These are phyloP conservation scores for Chironomus striatipennis DNA, from an alignment of 1,140 invertebrate species.

Conservation along the genomic window DNA sequence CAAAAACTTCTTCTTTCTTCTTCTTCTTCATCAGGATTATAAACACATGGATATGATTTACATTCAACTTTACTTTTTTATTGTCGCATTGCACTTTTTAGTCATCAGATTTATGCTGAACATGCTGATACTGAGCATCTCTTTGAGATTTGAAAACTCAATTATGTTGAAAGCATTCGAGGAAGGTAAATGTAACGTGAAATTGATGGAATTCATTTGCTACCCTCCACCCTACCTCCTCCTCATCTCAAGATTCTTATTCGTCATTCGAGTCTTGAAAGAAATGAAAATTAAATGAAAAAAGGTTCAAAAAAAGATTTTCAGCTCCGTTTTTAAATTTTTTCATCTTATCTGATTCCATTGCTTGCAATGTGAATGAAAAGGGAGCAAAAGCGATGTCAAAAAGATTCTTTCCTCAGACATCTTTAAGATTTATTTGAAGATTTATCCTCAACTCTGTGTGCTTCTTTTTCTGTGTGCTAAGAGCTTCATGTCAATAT, in stretches of 20 bases:
- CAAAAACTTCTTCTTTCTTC: too few species aligned
- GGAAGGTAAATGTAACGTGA: too few species aligned
- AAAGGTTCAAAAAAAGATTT: neutral
- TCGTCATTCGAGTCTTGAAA: too few species aligned
- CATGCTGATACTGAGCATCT: too few species aligned
- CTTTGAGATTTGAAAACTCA: too few species aligned
- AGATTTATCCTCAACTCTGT: neutral
- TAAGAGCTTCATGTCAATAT: too few species aligned
- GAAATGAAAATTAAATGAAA: neutral
- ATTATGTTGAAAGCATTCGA: too few species aligned
- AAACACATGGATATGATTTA: neutral
- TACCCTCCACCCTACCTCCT: too few species aligned
- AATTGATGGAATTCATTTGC: too few species aligned
- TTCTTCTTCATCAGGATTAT: neutral
- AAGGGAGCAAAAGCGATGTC: neutral
- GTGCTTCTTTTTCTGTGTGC: too few species aligned
- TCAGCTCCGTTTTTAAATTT: neutral
- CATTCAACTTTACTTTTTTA: neutral
- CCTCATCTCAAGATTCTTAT: too few species aligned
- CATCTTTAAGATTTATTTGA: constrained; percentile 7
- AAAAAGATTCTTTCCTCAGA: neutral
- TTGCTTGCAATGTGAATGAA: neutral
- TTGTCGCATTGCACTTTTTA: neutral
- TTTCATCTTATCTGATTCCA: neutral
- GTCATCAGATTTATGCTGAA: too few species aligned